Evolutionary conservation across 2,113 vertebrate species (phyloP).

Genomic region (Theristicus caerulescens): DNA sequence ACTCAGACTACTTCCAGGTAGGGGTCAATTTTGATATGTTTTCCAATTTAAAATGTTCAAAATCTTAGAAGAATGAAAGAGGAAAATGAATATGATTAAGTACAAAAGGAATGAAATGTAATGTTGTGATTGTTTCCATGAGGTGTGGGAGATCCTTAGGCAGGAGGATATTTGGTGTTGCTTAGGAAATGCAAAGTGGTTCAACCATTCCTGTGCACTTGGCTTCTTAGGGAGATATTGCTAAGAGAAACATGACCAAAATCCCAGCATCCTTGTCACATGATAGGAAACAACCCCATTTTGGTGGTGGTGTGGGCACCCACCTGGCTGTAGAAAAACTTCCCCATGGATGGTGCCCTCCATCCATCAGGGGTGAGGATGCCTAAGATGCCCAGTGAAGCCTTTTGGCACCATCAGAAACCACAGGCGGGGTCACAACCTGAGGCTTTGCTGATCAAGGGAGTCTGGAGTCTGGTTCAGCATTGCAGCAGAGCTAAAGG

Average conservation of each 20-base stretch:
- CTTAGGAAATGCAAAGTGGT: not conserved
- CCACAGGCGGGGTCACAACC: not conserved
- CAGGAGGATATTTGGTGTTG: not conserved
- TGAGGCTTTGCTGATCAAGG: not conserved
- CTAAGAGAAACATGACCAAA: accelerated
- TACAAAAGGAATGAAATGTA: not conserved
- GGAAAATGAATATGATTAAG: not conserved
- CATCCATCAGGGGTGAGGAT: not conserved
- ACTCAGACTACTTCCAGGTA: not conserved
- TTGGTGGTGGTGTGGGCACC: not conserved
- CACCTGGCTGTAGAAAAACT: not conserved
- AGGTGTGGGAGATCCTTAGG: not conserved
- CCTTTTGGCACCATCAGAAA: not conserved
- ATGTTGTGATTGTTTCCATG: not conserved
- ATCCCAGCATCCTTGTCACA: not conserved
- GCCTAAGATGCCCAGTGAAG: not conserved
- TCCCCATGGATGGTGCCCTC: not conserved
- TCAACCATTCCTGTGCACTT: too few relatives aligned
- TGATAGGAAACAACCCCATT: not conserved
- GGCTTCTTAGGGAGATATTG: not conserved
- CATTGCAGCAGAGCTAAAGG: not conserved
- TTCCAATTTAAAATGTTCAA: not conserved
- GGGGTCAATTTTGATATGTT: not conserved
- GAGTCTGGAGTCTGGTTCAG: not conserved
- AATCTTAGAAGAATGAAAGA: not conserved